Base-by-base conservation (phyloP, 64 coral and sea anemone genomes). In the Dendrophyllia cribrosa region DNA sequence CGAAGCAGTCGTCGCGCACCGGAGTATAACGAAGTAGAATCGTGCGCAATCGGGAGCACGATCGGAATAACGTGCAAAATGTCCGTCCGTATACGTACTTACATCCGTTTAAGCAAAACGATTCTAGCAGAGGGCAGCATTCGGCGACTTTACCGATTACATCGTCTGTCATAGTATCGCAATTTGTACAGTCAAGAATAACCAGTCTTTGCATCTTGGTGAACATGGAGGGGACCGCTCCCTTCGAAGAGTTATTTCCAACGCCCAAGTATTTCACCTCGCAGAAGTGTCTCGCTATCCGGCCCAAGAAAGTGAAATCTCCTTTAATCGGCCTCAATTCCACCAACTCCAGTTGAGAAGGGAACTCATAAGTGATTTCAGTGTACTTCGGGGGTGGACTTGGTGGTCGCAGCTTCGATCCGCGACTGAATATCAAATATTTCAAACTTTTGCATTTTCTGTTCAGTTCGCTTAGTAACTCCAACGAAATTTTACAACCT, bases 151-250 rank as follows among this genome's bases (percentile, higher is more conserved):
- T 96, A 71, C 94, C 82, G 43, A 99, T 79, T 22, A 99, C 97
- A 23, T 99, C 97, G n/a, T 99, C 97, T 21, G 95, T 99, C 45
- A 99, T 93, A 49, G 91, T 93, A 62, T 99, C 97, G 62, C 97
- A 99, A 53, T 99, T 99, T 19, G 97, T 99, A 52, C 97, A 99
- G 58, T 99, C 97, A 22, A 99, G 88, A 52, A 95, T 95, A 26
- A 98, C 93, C 50, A 99, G 51, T 14, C 89, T 78, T 72, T 96
- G 91, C 94, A 99, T 96, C 69, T 99, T 99, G 51, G 94, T 91
- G 70, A 99, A 99, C 62, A 99, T 80, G 34, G 92, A 72, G 25
- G 97, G 97, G 15, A 99, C 94, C 70, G 92, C 83, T 9, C 94
- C 97, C 66, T 99, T 99, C 0, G 97, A 99, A 25, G 97, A 96